Base-by-base conservation (phyloP, 2,797 vertebrate species). In the Falco rusticolus region DNA sequence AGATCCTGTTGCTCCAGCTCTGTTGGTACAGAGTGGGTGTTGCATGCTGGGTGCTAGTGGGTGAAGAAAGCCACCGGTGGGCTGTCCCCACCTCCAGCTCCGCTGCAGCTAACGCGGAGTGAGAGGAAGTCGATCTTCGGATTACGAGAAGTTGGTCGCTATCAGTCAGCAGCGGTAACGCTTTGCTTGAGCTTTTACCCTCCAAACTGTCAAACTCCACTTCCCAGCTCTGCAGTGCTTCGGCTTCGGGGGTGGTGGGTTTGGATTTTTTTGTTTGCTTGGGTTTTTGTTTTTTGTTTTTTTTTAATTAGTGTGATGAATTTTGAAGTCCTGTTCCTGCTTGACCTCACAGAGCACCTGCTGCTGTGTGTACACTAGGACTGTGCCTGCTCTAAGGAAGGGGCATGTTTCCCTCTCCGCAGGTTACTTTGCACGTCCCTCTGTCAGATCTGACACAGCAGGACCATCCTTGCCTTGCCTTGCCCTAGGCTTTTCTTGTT, bases 1-100 rank as follows among this genome's bases (percentile, higher is more conserved):
- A 66, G 91, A 92, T 66, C 96, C 91, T 95, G 95, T 90, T 92
- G 93, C 91, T 96, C 95, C 41, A 4, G 96, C 95, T 95, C 79
- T 3, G 81, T 33, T 33, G 24, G 77, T 13, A 8, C 4, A 9
- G 63, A 39, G 79, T 5, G 65, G 89, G 79, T 57, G 90, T 81
- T 90, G 90, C 72, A 7, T 20, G 72, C 84, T 0, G 10, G 65
- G 64, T 88, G 95, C 61, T 10, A 41, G 94, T 74, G 96, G 92
- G 88, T 94, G 90, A 86, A 94, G 94, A 63, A 91, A 94, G 86
- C 92, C 6, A 2, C 71, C 24, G 9, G 63, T 14, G 54, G 88
- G 83, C 80, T 79, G 84, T 83, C 92, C 87, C 95, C 93, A 91
- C 94, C 96, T 93, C 87, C 92, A 72, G 89, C 81, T 28, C 34